Conservation (phyloP, 2,113 vertebrate species). For the Apistogramma diplotaenia region DNA sequence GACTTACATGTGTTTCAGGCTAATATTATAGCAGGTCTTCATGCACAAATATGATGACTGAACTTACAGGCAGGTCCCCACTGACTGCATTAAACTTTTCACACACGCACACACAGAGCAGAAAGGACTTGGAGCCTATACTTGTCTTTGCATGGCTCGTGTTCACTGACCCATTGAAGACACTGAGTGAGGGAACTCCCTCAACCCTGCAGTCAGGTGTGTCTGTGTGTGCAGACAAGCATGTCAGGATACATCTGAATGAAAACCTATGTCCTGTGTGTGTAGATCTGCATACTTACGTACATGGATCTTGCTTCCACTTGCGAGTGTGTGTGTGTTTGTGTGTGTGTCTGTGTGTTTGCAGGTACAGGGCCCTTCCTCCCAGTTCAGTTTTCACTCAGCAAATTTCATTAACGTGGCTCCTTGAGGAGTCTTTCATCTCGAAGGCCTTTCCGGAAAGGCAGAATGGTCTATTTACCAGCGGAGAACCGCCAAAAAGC, state of each 20-base stretch:
- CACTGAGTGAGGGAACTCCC: slow-evolving; percentile 18
- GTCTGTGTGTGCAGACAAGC: background rate
- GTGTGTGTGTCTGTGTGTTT: slow-evolving; percentile 7
- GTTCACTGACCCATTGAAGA: slow-evolving; percentile 64
- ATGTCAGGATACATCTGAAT: slow-evolving; percentile 3
- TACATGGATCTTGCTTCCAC: background rate
- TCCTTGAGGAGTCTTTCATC: slow-evolving; percentile 77
- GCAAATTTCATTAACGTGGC: slow-evolving; percentile 78
- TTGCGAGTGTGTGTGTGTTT: slow-evolving; percentile 13
- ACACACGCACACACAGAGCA: background rate
- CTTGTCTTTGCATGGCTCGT: slow-evolving; percentile 64
- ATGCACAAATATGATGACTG: background rate
- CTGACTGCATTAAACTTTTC: background rate
- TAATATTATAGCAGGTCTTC: background rate
- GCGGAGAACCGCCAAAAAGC: slow-evolving; percentile 38
- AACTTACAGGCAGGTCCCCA: background rate
- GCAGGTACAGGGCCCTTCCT: slow-evolving; percentile 58
- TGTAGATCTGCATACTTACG: background rate
- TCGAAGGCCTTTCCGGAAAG: slow-evolving; percentile 60
- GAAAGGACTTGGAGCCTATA: slow-evolving; percentile 40
- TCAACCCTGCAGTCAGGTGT: slow-evolving; percentile 32
- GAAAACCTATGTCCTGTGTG: slow-evolving; percentile 24
- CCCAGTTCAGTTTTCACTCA: slow-evolving; percentile 76
- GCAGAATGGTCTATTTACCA: slow-evolving; percentile 59
- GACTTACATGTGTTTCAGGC: background rate